Evolutionary conservation across 1,140 invertebrate genomes (phyloP).

Genomic region (Anthonomus grandis): DNA sequence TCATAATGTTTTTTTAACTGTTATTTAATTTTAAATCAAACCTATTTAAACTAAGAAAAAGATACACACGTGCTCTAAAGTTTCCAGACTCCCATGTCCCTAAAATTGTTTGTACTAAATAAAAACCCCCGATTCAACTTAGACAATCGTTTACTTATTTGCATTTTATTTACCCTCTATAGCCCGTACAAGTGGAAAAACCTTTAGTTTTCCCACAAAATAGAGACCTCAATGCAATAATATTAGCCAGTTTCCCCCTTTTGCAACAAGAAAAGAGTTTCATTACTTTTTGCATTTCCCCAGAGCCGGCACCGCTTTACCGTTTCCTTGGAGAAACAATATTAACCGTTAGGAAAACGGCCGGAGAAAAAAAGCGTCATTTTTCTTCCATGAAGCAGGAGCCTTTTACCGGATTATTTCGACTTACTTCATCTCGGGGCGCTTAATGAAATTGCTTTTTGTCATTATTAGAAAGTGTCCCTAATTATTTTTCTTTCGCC

Average conservation of each 20-base stretch:
- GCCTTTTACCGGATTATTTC: conserved; percentile 4
- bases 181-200: not conserved
- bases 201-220: not conserved
- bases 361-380: conserved; percentile 13
- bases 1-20: no score
- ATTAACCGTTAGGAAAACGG: conserved; percentile 8
- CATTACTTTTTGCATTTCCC: not conserved
- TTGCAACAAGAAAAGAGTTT: not conserved
- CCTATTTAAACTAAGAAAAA: no score
- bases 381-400: conserved; percentile 1
- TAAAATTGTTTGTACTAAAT: no score
- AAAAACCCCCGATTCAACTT: no score
- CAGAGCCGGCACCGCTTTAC: not conserved
- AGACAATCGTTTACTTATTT: no score
- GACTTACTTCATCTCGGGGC: not conserved
- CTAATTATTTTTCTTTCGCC: not conserved
- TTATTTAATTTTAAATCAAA: no score
- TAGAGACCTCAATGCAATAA: not conserved
- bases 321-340: not conserved
- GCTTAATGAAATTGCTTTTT: conserved; percentile 14
- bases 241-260: not conserved
- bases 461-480: conserved; percentile 13
- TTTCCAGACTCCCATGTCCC: no score
- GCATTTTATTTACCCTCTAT: not conserved
- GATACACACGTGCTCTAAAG: no score